Conservation (phyloP, 1,140 invertebrate genomes). For the Drosophila burlai region DNA sequence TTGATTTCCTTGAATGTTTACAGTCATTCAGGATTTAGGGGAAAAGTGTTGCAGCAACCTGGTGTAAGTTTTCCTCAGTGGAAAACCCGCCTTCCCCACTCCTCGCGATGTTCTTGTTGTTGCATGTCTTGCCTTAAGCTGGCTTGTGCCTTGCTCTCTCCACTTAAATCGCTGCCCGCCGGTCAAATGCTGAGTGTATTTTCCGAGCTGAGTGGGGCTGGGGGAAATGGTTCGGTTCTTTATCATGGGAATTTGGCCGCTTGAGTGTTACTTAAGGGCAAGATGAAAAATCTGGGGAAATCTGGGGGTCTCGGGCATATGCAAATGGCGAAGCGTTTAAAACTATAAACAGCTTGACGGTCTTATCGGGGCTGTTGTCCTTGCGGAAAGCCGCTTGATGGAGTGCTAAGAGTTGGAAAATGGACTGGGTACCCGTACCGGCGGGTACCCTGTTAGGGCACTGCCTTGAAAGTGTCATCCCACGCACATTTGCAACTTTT, state of each 20-base stretch:
- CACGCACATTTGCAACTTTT: slow-evolving; percentile 71
- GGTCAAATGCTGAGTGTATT: slow-evolving; percentile 53
- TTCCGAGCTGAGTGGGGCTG: neutral
- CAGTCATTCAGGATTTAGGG: neutral
- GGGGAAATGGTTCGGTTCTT: slow-evolving; percentile 32
- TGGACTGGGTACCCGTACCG: neutral
- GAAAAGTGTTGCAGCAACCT: neutral
- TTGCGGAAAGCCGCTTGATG: slow-evolving; percentile 9
- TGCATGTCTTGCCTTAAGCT: slow-evolving; percentile 23
- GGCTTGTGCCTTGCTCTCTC: slow-evolving; percentile 24
- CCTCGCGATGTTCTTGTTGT: neutral
- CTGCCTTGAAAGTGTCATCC: slow-evolving; percentile 45
- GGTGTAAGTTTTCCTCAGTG: slow-evolving; percentile 1
- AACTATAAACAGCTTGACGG: slow-evolving; percentile 70
- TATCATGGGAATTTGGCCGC: slow-evolving; percentile 69
- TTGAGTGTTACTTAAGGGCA: slow-evolving; percentile 50
- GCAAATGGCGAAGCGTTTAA: slow-evolving; percentile 65
- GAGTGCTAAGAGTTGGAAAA: slow-evolving; percentile 4
- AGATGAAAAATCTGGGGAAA: neutral
- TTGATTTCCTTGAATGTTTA: neutral
- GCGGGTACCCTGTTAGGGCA: neutral
- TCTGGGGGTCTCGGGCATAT: slow-evolving; percentile 29
- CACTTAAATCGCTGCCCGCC: slow-evolving; percentile 61
- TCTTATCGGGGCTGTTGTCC: slow-evolving; percentile 24
- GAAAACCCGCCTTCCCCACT: neutral